phyloP scores from a whole-genome alignment of 2,888 invertebrate species.

The Fissipunctia ypsillon region DNA sequence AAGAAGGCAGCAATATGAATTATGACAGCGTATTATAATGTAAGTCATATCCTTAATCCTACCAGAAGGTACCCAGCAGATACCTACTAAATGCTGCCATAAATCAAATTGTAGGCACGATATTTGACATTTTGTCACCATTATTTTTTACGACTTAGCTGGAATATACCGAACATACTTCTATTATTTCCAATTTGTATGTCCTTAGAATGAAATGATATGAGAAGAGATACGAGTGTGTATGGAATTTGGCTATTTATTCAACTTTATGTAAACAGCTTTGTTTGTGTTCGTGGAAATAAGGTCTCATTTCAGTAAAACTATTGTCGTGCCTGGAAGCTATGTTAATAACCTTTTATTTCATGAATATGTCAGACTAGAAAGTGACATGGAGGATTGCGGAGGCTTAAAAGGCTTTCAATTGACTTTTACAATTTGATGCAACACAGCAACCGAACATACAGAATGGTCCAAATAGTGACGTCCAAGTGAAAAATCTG shows the following conservation, averaged over 20 bases:
- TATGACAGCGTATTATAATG: slow-evolving; percentile 33
- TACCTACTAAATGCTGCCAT: slow-evolving; percentile 49
- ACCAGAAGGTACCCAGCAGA: slow-evolving; percentile 40
- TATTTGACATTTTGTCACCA: slow-evolving; percentile 61
- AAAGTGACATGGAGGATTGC: slow-evolving; percentile 16
- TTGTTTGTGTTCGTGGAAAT: slow-evolving; percentile 47
- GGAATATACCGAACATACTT: slow-evolving; percentile 31
- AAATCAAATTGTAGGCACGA: slow-evolving; percentile 57
- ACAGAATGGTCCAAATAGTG: too few relatives aligned
- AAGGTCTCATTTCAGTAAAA: slow-evolving; percentile 17
- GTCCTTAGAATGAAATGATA: slow-evolving; percentile 40
- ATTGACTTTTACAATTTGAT: slow-evolving; percentile 18
- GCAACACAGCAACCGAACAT: slow-evolving; percentile 16
- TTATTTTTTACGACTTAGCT: slow-evolving; percentile 50
- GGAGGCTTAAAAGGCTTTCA: slow-evolving; percentile 22
- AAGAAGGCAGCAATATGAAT: slow-evolving; percentile 32
- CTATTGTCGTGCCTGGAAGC: slow-evolving; percentile 15
- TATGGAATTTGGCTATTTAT: slow-evolving; percentile 43
- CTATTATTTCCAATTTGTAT: slow-evolving; percentile 41
- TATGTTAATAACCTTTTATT: slow-evolving; percentile 23
- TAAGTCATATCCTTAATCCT: slow-evolving; percentile 45
- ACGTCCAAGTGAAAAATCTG: too few relatives aligned
- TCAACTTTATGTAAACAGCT: slow-evolving; percentile 58
- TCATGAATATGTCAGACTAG: slow-evolving; percentile 14
- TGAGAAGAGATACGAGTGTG: slow-evolving; percentile 26